Evolutionary conservation across 2,888 invertebrate species (phyloP).

Genomic region (Chorisops tibialis): DNA sequence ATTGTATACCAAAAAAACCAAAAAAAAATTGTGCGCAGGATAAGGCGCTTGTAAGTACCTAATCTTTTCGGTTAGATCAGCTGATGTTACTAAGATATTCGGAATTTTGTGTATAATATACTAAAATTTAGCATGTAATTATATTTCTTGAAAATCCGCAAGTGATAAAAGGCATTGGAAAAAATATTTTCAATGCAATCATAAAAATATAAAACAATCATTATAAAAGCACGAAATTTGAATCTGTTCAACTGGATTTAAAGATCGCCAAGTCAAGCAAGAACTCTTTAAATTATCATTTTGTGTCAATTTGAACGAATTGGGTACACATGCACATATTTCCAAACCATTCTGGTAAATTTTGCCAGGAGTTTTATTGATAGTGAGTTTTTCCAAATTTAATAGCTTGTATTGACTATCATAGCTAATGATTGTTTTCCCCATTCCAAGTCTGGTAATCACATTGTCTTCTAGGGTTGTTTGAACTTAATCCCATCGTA

Average conservation of each 20-base stretch:
- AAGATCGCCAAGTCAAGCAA: no score
- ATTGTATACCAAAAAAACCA: constrained; percentile 22
- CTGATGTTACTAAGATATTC: constrained; percentile 6
- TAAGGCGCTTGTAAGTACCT: constrained; percentile 33
- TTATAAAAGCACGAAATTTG: background rate
- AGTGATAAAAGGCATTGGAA: no score
- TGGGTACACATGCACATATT: no score
- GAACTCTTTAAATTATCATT: no score
- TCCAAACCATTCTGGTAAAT: no score
- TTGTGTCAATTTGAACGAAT: no score
- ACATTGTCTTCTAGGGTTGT: background rate
- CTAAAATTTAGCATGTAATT: constrained; percentile 9
- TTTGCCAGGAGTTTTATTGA: no score
- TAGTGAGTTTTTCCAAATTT: no score
- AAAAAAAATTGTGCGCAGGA: constrained; percentile 28
- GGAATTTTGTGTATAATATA: background rate
- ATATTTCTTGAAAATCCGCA: background rate
- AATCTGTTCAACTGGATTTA: background rate
- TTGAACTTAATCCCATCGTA: background rate
- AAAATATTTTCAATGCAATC: no score
- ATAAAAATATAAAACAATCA: no score
- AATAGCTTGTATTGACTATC: no score
- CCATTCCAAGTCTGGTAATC: background rate
- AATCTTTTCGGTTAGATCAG: constrained; percentile 19
- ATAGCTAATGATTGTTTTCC: no score